Base-by-base conservation (phyloP, 1,140 invertebrate species). In the Scaptomyza graminum region DNA sequence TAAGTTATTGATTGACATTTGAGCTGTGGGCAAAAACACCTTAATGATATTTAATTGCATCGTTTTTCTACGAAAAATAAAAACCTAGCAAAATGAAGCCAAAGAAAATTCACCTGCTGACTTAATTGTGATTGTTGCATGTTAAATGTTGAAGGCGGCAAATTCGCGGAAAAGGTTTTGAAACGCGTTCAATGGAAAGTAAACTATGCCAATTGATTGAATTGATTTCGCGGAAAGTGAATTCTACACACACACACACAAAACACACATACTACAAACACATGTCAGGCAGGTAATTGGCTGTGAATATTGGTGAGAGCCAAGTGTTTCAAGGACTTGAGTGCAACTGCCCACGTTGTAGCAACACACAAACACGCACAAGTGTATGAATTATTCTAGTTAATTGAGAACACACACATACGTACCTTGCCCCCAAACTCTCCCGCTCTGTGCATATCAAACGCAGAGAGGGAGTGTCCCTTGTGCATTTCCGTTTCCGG, bases 151-250 rank as follows among this genome's bases (percentile, higher is more conserved):
- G 31, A 34, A 56, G 50, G 25, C 46, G 31, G 31, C 7, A 34
- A 34, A 65, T 85, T 87, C 83, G 43, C 47, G 13, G 82, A 88
- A 85, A 87, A 54, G 28, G 49, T 25, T 61, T 62, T 28, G 62
- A 47, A 60, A 44, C 65, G 76, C 74, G 66, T 78, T 71, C 70
- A 62, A 62, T 18, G 75, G 49, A 69, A 65, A 65, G 59, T 56
- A 60, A 77, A 70, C 60, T 74, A 70, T 61, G 65, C 39, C 60
- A 65, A 74, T 74, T 69, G 59, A 77, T 77, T 77, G 51, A 74
- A 74, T 77, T 74, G 74, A 74, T 65, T 77, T 77, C 74, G 65
- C 44, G 39, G 71, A 76, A 76, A 43, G 28, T 13, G 34, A 39
- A 18, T 62, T 47, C 13, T 28, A 59, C 25, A 13, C 34, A 55